A percentile compares a stretch with the other conserved stretches of the same genome.
These are phyloP conservation scores for Calypte anna DNA, from an alignment of 2,113 vertebrate genomes.

Conservation along the genomic window DNA sequence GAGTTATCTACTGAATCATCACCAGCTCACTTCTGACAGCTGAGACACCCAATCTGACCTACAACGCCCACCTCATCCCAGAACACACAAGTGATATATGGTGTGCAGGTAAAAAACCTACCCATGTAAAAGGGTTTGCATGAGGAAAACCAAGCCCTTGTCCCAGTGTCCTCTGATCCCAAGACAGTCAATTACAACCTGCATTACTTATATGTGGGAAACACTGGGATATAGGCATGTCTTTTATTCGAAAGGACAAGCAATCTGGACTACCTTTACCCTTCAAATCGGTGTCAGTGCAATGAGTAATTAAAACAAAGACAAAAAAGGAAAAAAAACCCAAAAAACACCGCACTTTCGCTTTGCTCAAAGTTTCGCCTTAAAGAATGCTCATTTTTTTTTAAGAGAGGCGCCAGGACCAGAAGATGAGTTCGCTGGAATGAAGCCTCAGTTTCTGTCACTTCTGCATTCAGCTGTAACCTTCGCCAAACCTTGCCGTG, in stretches of 20 bases:
- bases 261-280: neutral
- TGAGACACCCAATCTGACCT: neutral
- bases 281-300: constrained; percentile 15
- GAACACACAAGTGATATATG: rapidly evolving
- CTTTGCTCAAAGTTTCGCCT: constrained; percentile 16
- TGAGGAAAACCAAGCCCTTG: neutral
- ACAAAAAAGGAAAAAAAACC: neutral
- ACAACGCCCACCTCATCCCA: neutral
- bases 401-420: neutral
- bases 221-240: neutral
- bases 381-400: neutral
- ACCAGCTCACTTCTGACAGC: neutral
- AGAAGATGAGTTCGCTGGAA: neutral
- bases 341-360: neutral
- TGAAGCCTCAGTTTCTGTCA: constrained; percentile 6
- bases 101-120: neutral
- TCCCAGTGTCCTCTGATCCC: neutral
- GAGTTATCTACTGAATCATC: constrained; percentile 39
- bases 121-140: neutral
- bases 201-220: neutral
- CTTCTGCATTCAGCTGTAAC: constrained; percentile 62
- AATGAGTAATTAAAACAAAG: constrained; percentile 52
- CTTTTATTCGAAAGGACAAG: neutral
- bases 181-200: neutral
- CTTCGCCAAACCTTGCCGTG: constrained; percentile 66